phyloP scores from a whole-genome alignment of 2,888 invertebrate species.

The Elgonia sp. region DNA sequence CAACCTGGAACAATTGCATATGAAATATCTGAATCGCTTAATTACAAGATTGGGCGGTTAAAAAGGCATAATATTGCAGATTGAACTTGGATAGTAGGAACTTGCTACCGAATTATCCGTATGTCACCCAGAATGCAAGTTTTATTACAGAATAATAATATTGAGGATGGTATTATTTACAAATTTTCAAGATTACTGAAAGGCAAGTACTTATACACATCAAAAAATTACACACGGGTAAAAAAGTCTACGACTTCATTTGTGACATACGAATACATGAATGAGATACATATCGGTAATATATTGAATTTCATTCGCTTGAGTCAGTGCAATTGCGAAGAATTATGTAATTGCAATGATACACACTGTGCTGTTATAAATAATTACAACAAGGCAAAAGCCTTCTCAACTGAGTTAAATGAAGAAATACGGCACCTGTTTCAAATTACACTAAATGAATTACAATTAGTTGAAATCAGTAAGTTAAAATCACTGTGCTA shows the following conservation, averaged over 20 bases:
- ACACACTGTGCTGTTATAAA: constrained; percentile 40
- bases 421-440: constrained; percentile 23
- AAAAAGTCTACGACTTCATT: constrained; percentile 2
- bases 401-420: constrained; percentile 10
- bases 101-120: background rate
- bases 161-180: background rate
- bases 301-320: constrained; percentile 20
- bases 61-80: constrained; percentile 40
- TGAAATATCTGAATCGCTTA: constrained; percentile 33
- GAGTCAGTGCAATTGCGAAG: constrained; percentile 5
- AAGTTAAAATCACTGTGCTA: constrained; percentile 20
- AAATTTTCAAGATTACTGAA: constrained; percentile 31
- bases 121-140: background rate
- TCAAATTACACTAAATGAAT: background rate
- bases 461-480: constrained; percentile 19
- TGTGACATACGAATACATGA: constrained; percentile 12
- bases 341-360: constrained; percentile 23
- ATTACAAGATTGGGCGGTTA: constrained; percentile 45
- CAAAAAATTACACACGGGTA: constrained; percentile 3
- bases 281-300: constrained; percentile 6
- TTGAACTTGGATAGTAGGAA: constrained; percentile 38
- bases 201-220: constrained; percentile 23
- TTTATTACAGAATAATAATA: background rate
- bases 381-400: constrained; percentile 8
- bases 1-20: constrained; percentile 33